Evolutionary conservation across 2,888 invertebrate genomes (phyloP).

Genomic region (Tetragonula carbonaria): DNA sequence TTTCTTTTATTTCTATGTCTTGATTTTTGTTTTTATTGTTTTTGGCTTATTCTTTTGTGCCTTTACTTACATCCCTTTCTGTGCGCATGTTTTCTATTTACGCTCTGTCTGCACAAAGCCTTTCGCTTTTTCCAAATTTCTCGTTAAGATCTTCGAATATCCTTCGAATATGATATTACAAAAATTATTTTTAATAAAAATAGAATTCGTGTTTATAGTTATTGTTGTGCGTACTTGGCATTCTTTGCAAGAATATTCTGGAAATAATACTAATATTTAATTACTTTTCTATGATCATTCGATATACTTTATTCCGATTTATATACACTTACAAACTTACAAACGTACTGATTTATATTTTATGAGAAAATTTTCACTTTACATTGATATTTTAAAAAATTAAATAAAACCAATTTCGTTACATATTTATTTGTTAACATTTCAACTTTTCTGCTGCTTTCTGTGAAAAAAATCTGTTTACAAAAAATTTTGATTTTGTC

Average conservation of each 20-base stretch:
- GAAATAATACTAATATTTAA: neutral
- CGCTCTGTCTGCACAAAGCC: constrained; percentile 24
- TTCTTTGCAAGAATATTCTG: neutral
- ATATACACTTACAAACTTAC: too few species aligned
- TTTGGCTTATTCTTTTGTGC: constrained; percentile 16
- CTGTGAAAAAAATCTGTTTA: neutral
- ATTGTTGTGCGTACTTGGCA: too few species aligned
- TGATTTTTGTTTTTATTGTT: neutral
- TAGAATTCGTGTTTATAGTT: neutral
- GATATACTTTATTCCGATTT: neutral
- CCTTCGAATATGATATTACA: neutral
- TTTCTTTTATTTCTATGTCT: neutral
- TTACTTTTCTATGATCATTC: neutral
- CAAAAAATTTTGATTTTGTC: neutral
- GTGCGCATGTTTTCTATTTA: constrained; percentile 14
- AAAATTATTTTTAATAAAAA: neutral
- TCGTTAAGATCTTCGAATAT: neutral
- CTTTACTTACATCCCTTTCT: constrained; percentile 6
- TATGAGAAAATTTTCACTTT: neutral
- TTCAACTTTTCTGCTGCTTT: neutral
- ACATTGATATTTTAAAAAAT: neutral
- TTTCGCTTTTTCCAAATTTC: constrained; percentile 20
- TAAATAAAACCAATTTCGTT: neutral
- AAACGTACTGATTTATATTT: neutral
- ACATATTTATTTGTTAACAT: neutral